Percentiles rank a stretch among this genome's conserved stretches.
These are phyloP conservation scores for Albula glossodonta DNA, from an alignment of 2,113 vertebrate genomes.

Conservation along the genomic window DNA sequence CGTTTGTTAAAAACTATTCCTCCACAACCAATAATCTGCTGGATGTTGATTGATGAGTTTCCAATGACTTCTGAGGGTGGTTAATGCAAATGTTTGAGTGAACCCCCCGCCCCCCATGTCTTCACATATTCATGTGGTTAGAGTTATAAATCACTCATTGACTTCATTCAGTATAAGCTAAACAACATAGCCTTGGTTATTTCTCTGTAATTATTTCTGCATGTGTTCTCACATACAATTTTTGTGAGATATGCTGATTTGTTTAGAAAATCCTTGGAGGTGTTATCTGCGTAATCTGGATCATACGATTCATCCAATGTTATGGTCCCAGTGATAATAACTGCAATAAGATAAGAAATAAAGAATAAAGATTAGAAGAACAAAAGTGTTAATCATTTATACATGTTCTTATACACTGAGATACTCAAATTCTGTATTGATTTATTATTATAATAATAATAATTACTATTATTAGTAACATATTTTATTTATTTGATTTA, in stretches of 20 bases:
- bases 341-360: conserved; percentile 26
- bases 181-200: too few species aligned
- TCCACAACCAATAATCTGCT: background rate
- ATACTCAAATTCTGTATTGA: background rate
- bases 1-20: too few species aligned
- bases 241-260: rapidly evolving
- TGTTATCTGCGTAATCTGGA: rapidly evolving
- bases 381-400: too few species aligned
- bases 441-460: background rate
- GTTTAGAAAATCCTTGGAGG: rapidly evolving
- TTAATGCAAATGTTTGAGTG: background rate
- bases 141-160: background rate
- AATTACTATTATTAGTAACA: background rate
- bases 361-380: too few species aligned
- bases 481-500: too few species aligned
- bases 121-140: background rate
- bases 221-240: conserved; percentile 7
- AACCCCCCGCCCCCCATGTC: too few species aligned
- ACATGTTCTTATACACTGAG: background rate
- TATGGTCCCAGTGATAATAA: conserved; percentile 25
- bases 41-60: background rate
- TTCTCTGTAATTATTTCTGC: too few species aligned
- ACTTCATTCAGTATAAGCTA: too few species aligned
- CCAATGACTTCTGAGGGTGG: background rate
- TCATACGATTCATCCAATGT: rapidly evolving